Percentiles rank a stretch among this genome's conserved stretches.
These are phyloP conservation scores for Nycticryphes semicollaris DNA, from an alignment of 2,113 vertebrate genomes.

Conservation along the genomic window DNA sequence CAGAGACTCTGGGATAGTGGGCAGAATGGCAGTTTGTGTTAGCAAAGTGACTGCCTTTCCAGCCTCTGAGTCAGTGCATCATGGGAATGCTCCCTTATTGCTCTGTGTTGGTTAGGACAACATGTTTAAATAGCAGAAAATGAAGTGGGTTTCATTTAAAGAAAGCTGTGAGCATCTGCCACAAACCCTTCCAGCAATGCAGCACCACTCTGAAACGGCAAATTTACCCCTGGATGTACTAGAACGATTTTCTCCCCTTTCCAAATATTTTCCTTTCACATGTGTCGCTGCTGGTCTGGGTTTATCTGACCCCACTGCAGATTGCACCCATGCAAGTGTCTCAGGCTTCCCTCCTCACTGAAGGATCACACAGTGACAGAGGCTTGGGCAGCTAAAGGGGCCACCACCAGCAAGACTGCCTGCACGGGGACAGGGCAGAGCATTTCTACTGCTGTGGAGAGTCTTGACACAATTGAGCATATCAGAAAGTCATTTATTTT, in stretches of 20 bases:
- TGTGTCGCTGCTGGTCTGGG: neutral
- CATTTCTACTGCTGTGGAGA: neutral
- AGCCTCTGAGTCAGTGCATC: neutral
- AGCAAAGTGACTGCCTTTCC: neutral
- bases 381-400: neutral
- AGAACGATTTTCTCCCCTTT: neutral
- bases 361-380: fast-evolving
- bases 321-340: neutral
- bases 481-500: neutral
- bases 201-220: neutral
- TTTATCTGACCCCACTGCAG: neutral
- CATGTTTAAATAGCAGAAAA: constrained; percentile 41
- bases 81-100: neutral
- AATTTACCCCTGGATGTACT: neutral
- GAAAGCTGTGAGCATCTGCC: constrained; percentile 29
- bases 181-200: neutral
- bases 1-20: neutral
- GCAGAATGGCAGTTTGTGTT: neutral
- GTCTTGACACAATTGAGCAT: neutral
- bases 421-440: neutral
- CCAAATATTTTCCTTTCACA: neutral
- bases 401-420: fast-evolving
- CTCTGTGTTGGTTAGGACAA: neutral
- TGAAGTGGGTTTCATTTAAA: neutral
- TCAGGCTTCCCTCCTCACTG: neutral